phyloP scores from a whole-genome alignment of 2,888 invertebrate genomes.

The Endomychus coccineus region DNA sequence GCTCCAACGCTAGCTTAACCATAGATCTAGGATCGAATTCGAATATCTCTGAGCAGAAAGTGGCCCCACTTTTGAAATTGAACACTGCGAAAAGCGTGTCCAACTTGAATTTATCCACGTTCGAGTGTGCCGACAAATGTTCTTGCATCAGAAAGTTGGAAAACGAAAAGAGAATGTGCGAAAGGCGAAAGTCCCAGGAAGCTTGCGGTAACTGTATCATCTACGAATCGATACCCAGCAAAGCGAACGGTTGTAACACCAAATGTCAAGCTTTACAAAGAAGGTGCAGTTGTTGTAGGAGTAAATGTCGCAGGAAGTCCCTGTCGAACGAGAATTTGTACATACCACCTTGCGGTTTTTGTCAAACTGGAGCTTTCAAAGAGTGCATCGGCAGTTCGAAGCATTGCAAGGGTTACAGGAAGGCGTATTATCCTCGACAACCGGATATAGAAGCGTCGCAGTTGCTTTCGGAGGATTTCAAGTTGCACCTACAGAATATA shows the following conservation, averaged over 20 bases:
- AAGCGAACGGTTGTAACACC: slow-evolving; percentile 25
- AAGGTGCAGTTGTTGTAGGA: slow-evolving; percentile 33
- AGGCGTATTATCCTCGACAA: slow-evolving; percentile 39
- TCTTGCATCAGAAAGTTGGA: slow-evolving; percentile 29
- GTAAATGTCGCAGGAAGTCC: slow-evolving; percentile 46
- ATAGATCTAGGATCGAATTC: slow-evolving; percentile 59
- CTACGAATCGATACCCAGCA: slow-evolving; percentile 37
- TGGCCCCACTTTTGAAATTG: slow-evolving; percentile 38
- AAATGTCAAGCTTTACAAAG: slow-evolving; percentile 32
- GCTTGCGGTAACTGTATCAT: slow-evolving; percentile 40
- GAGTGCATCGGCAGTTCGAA: slow-evolving; percentile 30
- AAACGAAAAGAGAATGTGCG: slow-evolving; percentile 15
- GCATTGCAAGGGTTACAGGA: slow-evolving; percentile 33
- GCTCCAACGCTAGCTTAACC: slow-evolving; percentile 85
- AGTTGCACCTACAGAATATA: slow-evolving; percentile 63
- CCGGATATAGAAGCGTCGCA: slow-evolving; percentile 54
- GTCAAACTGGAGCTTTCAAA: slow-evolving; percentile 39
- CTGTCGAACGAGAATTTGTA: slow-evolving; percentile 55
- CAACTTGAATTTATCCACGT: slow-evolving; percentile 40
- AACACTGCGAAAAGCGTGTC: slow-evolving; percentile 49
- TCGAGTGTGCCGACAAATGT: slow-evolving; percentile 33
- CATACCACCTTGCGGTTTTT: slow-evolving; percentile 43
- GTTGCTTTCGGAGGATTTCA: slow-evolving; percentile 62
- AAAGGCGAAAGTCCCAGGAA: slow-evolving; percentile 36
- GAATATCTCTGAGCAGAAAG: slow-evolving; percentile 38